phyloP scores from a whole-genome alignment of 2,797 vertebrate genomes.

The Xiphophorus birchmanni region DNA sequence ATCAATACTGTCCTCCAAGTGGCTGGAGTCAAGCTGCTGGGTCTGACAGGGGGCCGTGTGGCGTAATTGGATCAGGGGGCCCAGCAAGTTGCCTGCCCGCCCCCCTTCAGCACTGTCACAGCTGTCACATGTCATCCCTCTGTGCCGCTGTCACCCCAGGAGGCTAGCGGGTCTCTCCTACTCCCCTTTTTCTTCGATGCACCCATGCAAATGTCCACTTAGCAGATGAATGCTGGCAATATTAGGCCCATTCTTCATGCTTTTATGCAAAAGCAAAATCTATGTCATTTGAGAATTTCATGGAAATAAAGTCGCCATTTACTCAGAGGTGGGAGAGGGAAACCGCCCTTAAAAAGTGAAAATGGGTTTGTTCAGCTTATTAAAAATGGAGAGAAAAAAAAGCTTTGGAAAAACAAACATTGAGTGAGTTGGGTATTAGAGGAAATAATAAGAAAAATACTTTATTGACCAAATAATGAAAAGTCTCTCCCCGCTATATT shows the following conservation, averaged over 20 bases:
- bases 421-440: conserved; percentile 72
- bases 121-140: conserved; percentile 99
- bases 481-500: conserved; percentile 64
- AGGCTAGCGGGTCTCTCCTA: conserved; percentile 87
- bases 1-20: conserved; percentile 97
- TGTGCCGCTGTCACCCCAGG: conserved; percentile 95
- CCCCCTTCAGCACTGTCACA: conserved; percentile 94
- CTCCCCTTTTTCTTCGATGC: conserved; percentile 68
- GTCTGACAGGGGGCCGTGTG: conserved; percentile 96
- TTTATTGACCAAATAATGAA: conserved; percentile 65
- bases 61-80: conserved; percentile 99
- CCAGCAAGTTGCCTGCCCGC: conserved; percentile 89
- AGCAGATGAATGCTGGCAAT: conserved; percentile 95
- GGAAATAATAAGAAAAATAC: conserved; percentile 68
- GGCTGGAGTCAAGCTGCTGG: conserved; percentile 95
- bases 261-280: conserved; percentile 99
- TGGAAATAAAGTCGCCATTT: conserved; percentile 99
- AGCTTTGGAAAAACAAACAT: conserved; percentile 88
- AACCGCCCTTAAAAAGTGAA: conserved; percentile 93
- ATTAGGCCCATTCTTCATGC: conserved; percentile 98
- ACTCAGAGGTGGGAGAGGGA: conserved; percentile 91
- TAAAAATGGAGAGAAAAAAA: conserved; percentile 85
- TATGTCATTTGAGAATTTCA: conserved; percentile 98
- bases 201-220: conserved; percentile 99
- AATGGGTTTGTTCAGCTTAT: conserved; percentile 98